Evolutionary conservation across 1,140 invertebrate genomes (phyloP).

Genomic region (Triops cancriformis): DNA sequence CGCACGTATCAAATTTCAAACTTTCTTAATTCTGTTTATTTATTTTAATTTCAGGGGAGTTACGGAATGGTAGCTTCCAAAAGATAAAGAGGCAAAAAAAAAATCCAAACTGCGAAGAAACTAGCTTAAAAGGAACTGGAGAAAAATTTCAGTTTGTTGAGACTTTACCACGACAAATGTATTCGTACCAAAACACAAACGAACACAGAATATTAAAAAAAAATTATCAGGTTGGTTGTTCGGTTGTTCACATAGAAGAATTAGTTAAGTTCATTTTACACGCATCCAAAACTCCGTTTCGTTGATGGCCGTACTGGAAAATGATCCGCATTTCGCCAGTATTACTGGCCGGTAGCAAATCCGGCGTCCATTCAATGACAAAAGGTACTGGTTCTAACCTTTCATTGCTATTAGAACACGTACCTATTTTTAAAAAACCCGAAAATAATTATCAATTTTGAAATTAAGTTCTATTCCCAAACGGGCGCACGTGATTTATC

Average conservation of each 20-base stretch:
- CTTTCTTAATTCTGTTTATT: too few relatives aligned
- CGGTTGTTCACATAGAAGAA: neutral
- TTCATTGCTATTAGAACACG: conserved; percentile 35
- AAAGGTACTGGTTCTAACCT: conserved; percentile 59
- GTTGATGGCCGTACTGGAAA: conserved; percentile 55
- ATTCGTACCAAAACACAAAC: neutral
- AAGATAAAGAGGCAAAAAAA: too few relatives aligned
- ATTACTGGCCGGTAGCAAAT: conserved; percentile 57
- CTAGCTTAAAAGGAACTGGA: too few relatives aligned
- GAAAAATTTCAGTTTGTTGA: too few relatives aligned
- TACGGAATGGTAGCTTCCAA: too few relatives aligned
- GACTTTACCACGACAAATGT: neutral
- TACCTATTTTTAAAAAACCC: neutral
- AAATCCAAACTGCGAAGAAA: too few relatives aligned
- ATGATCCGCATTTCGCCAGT: conserved; percentile 57
- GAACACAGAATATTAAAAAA: neutral
- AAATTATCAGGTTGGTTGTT: neutral
- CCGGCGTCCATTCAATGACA: conserved; percentile 66
- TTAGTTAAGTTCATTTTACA: neutral
- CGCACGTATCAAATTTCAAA: too few relatives aligned
- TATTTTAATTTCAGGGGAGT: too few relatives aligned
- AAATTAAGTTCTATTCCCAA: too few relatives aligned
- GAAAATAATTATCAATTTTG: too few relatives aligned
- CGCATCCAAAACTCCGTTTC: conserved; percentile 26
- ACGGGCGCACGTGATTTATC: too few relatives aligned